phyloP scores from a whole-genome alignment of 2,888 invertebrate genomes.

The Melinaea menophilus region DNA sequence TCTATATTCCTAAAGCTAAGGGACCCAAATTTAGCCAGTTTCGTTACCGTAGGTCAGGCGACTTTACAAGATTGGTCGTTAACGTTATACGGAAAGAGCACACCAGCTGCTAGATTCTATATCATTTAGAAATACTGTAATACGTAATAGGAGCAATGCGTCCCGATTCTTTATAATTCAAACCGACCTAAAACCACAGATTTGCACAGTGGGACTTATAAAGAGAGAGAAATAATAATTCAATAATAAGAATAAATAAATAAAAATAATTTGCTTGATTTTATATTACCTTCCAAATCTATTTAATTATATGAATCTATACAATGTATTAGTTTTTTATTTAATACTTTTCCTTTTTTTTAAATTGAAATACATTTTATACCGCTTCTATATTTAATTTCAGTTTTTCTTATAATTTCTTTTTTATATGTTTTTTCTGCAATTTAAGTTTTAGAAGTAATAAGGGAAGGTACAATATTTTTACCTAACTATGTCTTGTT shows the following conservation, averaged over 20 bases:
- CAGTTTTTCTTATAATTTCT: no score
- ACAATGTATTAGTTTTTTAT: no score
- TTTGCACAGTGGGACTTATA: slow-evolving; percentile 66
- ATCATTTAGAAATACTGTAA: slow-evolving; percentile 71
- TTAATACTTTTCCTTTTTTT: no score
- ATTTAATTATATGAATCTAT: no score
- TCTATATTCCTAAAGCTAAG: slow-evolving; percentile 14
- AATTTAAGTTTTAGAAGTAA: no score
- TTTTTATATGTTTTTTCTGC: no score
- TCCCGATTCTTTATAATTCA: slow-evolving; percentile 67
- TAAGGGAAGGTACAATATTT: no score
- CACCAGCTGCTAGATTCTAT: slow-evolving; percentile 79
- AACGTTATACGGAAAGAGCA: slow-evolving; percentile 92
- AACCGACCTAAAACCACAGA: slow-evolving; percentile 57
- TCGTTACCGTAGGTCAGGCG: slow-evolving; percentile 84
- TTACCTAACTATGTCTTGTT: no score
- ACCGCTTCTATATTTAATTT: no score
- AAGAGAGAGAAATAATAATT: slow-evolving; percentile 77
- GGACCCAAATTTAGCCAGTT: slow-evolving; percentile 36
- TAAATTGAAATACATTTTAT: no score
- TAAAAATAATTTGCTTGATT: slow-evolving; percentile 44
- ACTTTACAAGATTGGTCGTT: slow-evolving; percentile 95
- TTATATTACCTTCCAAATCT: no score
- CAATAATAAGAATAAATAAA: slow-evolving; percentile 71
- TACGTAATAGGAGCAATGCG: slow-evolving; percentile 63